Evolutionary conservation across 2,113 vertebrate genomes (phyloP).

Genomic region (Carassius gibelio): DNA sequence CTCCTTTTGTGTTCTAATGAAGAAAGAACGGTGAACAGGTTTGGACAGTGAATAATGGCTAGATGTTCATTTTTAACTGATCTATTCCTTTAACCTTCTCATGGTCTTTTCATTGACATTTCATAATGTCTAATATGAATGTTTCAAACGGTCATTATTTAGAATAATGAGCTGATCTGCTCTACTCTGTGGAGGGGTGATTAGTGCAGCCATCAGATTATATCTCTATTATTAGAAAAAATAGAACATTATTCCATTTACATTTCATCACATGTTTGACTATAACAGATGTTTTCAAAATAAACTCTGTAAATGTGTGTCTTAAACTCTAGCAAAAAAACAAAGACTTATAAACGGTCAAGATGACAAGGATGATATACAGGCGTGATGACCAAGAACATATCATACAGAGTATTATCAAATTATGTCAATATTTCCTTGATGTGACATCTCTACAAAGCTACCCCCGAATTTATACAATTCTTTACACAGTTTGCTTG

Average conservation of each 20-base stretch:
- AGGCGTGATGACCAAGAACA: background rate
- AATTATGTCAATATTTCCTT: background rate
- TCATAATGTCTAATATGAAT: slow-evolving; percentile 25
- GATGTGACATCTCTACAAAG: background rate
- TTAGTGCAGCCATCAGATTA: slow-evolving; percentile 18
- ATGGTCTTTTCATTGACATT: slow-evolving; percentile 27
- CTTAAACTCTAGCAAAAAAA: background rate
- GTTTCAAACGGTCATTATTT: background rate
- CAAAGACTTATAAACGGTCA: background rate
- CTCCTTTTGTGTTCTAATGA: background rate
- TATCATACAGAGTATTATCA: background rate
- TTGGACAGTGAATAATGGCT: slow-evolving; percentile 1
- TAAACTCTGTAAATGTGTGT: background rate
- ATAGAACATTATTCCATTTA: background rate
- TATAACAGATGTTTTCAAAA: background rate
- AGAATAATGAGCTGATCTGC: slow-evolving; percentile 24
- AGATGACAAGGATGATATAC: background rate
- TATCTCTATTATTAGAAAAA: background rate
- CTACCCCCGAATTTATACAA: background rate
- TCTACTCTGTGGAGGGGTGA: background rate
- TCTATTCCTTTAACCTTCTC: slow-evolving; percentile 5
- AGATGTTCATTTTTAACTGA: background rate
- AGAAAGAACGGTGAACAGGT: background rate
- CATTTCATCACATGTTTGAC: slow-evolving; percentile 4
- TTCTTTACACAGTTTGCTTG: background rate